These are phyloP conservation scores for Cynocephalus volans DNA, from an alignment of 2,113 vertebrate species.

Conservation along the genomic window DNA sequence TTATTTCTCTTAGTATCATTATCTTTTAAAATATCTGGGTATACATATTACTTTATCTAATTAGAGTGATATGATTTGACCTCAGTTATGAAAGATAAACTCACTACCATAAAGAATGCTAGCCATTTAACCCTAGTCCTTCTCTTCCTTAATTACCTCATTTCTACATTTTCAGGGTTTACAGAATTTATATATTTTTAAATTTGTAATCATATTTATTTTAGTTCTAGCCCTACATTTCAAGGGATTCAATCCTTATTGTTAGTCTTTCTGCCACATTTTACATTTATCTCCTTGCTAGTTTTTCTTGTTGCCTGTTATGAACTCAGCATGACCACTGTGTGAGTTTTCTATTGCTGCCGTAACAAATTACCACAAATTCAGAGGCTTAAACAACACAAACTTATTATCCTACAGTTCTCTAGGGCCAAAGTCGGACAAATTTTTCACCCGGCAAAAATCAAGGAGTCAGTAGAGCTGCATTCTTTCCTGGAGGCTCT, in stretches of 20 bases:
- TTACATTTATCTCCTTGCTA: not conserved
- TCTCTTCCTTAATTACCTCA: not conserved
- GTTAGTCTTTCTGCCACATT: not conserved
- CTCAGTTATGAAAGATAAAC: constrained; percentile 31
- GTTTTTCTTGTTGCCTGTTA: not conserved
- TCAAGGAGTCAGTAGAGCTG: not conserved
- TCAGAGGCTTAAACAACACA: not conserved
- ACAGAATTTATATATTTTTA: not conserved
- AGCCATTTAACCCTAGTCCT: not conserved
- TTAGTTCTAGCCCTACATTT: not conserved
- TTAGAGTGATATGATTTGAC: not conserved
- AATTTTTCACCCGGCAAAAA: constrained; percentile 20
- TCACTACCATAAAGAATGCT: not conserved
- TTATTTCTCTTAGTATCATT: constrained; percentile 15
- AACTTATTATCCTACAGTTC: not conserved
- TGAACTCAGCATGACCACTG: not conserved
- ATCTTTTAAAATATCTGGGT: not conserved
- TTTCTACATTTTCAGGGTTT: not conserved
- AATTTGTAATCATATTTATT: not conserved
- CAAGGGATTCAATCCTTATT: not conserved
- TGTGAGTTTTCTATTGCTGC: not conserved
- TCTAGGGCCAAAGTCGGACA: not conserved
- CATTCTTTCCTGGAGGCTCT: not conserved
- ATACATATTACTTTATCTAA: not conserved
- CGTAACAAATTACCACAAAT: not conserved